These are phyloP conservation scores for Stictonetta naevosa DNA, from an alignment of 2,113 vertebrate genomes.

Conservation along the genomic window DNA sequence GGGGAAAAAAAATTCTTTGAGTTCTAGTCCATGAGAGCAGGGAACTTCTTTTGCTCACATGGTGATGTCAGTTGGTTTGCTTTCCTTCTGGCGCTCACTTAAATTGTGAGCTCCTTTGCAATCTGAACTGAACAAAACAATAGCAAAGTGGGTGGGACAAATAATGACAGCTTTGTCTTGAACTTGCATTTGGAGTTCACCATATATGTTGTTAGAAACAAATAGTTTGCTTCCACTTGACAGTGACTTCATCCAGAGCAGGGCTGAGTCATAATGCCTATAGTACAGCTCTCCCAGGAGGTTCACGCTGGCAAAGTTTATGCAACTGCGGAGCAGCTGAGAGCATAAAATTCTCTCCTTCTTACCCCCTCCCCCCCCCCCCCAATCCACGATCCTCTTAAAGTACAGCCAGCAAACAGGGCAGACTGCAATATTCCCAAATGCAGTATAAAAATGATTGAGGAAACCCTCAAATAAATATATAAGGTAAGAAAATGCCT, in stretches of 20 bases:
- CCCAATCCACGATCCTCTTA: neutral
- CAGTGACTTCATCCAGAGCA: conserved; percentile 67
- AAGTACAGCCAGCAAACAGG: neutral
- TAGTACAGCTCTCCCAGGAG: conserved; percentile 17
- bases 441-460: neutral
- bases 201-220: conserved; percentile 34
- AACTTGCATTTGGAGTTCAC: conserved; percentile 6
- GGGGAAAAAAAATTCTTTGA: neutral
- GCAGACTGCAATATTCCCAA: neutral
- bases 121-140: neutral
- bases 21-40: neutral
- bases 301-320: neutral
- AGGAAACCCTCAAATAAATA: neutral
- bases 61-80: neutral
- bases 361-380: neutral
- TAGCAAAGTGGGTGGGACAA: neutral
- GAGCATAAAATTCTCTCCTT: neutral
- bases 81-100: neutral
- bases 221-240: conserved; percentile 40
- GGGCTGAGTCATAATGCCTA: conserved; percentile 60
- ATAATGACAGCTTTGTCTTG: neutral
- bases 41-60: neutral
- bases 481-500: neutral
- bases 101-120: neutral
- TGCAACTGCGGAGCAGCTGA: neutral